Percentiles rank a stretch among this genome's conserved stretches.
phyloP scores from a whole-genome alignment of 2,888 invertebrate species.

The Drosophila kambysellisi region DNA sequence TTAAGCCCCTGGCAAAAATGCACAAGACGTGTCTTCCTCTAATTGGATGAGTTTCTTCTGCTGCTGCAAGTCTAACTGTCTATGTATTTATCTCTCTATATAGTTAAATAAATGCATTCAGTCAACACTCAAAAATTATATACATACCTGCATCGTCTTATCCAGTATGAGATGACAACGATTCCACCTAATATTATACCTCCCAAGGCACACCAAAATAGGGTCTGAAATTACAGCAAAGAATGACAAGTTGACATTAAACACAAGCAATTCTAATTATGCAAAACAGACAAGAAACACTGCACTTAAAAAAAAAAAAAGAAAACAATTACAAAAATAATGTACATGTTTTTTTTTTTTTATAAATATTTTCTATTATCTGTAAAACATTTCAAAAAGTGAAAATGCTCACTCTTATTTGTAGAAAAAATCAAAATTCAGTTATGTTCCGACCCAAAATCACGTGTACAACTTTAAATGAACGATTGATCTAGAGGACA shows the following conservation, averaged over 20 bases:
- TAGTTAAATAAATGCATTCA: not conserved
- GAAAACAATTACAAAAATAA: no score
- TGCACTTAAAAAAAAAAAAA: not conserved
- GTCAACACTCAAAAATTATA: not conserved
- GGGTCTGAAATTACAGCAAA: slow-evolving; percentile 78
- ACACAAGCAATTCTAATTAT: not conserved
- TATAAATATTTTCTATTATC: no score
- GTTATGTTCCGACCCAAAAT: no score
- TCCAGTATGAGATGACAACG: slow-evolving; percentile 85
- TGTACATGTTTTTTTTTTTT: no score
- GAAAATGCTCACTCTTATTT: no score
- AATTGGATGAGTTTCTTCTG: slow-evolving; percentile 39
- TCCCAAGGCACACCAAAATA: slow-evolving; percentile 85
- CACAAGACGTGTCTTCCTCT: slow-evolving; percentile 20
- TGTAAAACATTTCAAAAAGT: no score
- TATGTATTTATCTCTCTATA: slow-evolving; percentile 8
- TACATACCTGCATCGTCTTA: slow-evolving; percentile 85
- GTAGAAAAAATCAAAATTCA: no score
- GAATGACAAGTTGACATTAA: not conserved
- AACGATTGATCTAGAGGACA: no score
- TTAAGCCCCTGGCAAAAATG: slow-evolving; percentile 10
- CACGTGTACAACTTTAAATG: no score
- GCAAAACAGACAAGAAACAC: not conserved
- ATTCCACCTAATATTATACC: slow-evolving; percentile 84
- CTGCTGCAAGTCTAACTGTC: not conserved